A percentile compares a stretch with the other conserved stretches of the same genome.
Evolutionary conservation across 1,140 invertebrate species (phyloP).

Genomic region (Drosophila pruinosa): DNA sequence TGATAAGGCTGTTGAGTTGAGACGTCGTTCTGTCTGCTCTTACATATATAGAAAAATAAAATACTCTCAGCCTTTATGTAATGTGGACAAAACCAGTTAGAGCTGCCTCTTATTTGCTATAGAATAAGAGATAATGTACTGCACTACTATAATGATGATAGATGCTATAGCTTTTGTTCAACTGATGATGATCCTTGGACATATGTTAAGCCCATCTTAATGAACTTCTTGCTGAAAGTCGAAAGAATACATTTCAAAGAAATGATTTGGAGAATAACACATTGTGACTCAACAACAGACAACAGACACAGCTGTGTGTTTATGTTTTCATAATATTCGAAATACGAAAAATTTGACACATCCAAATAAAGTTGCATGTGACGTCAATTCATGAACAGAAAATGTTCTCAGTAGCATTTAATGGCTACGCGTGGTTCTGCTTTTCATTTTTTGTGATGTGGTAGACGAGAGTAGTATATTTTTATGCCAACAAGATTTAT

Average conservation of each 20-base stretch:
- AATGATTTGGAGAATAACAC: background rate
- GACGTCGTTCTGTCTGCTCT: background rate
- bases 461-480: background rate
- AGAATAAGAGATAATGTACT: background rate
- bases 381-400: conserved; percentile 2
- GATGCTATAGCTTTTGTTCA: background rate
- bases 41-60: background rate
- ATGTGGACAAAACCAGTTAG: background rate
- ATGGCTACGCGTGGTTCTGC: conserved; percentile 21
- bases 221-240: too few species aligned
- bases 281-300: conserved; percentile 13
- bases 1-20: background rate
- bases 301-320: background rate
- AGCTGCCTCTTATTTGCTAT: background rate
- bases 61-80: background rate
- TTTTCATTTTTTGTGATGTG: background rate
- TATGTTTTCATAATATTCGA: background rate
- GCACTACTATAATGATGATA: background rate
- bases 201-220: too few species aligned
- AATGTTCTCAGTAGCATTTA: background rate
- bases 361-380: background rate
- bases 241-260: too few species aligned
- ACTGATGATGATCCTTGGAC: too few species aligned
- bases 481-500: conserved; percentile 18
- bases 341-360: conserved; percentile 20